These are phyloP conservation scores for Tanypteryx hageni DNA, from an alignment of 2,888 invertebrate species.

Conservation along the genomic window DNA sequence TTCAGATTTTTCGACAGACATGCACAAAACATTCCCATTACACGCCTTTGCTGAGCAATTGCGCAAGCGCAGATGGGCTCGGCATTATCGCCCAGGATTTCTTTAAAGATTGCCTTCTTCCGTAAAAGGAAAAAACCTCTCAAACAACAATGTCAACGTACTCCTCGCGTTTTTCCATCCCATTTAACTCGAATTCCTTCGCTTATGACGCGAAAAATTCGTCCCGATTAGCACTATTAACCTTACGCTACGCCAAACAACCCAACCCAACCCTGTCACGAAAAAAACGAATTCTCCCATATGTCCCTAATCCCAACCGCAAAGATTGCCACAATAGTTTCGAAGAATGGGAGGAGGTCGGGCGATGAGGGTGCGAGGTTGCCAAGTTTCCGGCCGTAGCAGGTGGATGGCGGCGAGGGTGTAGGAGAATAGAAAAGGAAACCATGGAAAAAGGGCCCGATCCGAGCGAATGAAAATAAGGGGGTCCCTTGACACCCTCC, in stretches of 20 bases:
- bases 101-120: background rate
- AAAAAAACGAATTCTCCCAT: conserved; percentile 8
- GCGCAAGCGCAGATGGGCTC: background rate
- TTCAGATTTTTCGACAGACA: no score
- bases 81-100: background rate
- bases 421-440: background rate
- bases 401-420: conserved; percentile 10
- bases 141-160: background rate
- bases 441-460: background rate
- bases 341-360: background rate
- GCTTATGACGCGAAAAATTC: background rate
- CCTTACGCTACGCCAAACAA: background rate
- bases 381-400: conserved; percentile 7
- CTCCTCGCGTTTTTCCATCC: background rate
- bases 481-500: background rate
- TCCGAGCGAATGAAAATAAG: background rate
- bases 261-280: background rate
- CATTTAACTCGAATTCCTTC: conserved; percentile 3
- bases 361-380: background rate
- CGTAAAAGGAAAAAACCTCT: background rate
- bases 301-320: conserved; percentile 29
- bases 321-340: conserved; percentile 35
- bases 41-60: background rate
- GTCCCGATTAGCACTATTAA: conserved; percentile 14
- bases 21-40: no score